Percentiles rank a stretch among this genome's conserved stretches.
These are phyloP conservation scores for Apodemia duryi DNA, from an alignment of 2,888 invertebrate species.

Conservation along the genomic window DNA sequence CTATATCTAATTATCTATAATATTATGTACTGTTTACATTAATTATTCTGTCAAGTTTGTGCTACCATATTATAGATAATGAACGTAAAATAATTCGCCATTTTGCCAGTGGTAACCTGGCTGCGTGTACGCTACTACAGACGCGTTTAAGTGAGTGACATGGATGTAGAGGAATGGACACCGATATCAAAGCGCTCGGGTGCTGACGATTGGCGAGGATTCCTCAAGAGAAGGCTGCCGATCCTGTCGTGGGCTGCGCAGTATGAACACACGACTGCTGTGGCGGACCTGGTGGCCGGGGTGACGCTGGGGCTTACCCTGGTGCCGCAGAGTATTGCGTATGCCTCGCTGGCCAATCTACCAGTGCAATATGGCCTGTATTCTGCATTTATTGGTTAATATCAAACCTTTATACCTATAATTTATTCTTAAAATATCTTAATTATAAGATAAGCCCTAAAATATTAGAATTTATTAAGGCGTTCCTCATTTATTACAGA, in stretches of 20 bases:
- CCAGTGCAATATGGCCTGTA: conserved; percentile 95
- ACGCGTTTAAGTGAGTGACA: conserved; percentile 17
- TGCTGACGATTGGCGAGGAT: conserved; percentile 35
- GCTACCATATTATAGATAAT: conserved; percentile 26
- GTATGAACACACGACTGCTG: conserved; percentile 83
- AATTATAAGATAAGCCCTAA: too few species aligned
- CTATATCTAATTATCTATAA: background rate
- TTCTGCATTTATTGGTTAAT: conserved; percentile 89
- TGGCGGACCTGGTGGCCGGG: conserved; percentile 92
- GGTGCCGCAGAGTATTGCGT: conserved; percentile 96
- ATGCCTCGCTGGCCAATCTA: conserved; percentile 91
- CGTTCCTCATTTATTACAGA: too few species aligned
- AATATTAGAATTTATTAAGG: too few species aligned
- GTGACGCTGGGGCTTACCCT: conserved; percentile 93
- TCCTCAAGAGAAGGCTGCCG: conserved; percentile 57
- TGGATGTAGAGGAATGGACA: conserved; percentile 41
- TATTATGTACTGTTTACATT: conserved; percentile 15
- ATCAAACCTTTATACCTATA: background rate
- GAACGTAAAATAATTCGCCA: conserved; percentile 20
- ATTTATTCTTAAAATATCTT: too few species aligned
- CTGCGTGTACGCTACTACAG: conserved; percentile 31
- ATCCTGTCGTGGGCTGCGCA: conserved; percentile 82
- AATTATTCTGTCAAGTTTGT: conserved; percentile 23
- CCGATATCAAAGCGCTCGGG: conserved; percentile 30
- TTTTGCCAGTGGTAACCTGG: conserved; percentile 20